Evolutionary conservation across 1,140 invertebrate genomes (phyloP), one percentile per base, ranked within the genome.

Genomic region (Drosophila seguyi): DNA sequence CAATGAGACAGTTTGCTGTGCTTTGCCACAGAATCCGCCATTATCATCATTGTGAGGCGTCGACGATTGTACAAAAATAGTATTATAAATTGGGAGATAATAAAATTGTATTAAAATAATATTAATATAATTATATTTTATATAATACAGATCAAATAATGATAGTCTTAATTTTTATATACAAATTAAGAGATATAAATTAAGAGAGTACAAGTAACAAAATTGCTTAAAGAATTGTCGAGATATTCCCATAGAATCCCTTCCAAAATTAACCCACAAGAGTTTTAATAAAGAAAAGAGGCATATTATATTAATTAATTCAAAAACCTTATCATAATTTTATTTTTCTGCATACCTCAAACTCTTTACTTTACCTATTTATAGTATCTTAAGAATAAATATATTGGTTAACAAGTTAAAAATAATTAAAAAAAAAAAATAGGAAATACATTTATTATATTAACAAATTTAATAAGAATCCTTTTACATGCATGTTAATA

Each of bases 1-100:
- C 75, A 78, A 72, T 71, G 58, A 42, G 75, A 71, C 75, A 79
- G 74, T 68, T 58, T 60, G 63, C 74, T 36, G 20, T 38, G 53
- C 52, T 45, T 45, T 47, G 45, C 63, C 62, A 68, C 55, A 58
- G 66, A 76, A 76, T 38, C 34, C 52, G 52, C 52, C 52, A 55
- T 75, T 67, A 44, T 55, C 72, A 76, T 58, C 61, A 52, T 39
- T 16, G 47, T 50, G 16, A 76, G 72, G 74, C 66, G 74, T 76
- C 52, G 59, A 42, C 44, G 53, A 57, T 44, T 48, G 61, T 18
- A 44, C 18, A 69, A 65, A 31, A n/a, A 38, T 18, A 60, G 60
- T 60, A 25, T 22, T 29, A 39, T 63, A 39, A 42, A 34, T 25
- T 36, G 31, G 31, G 2, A 53, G 14, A 22, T 22, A 22, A 36